phyloP scores from a whole-genome alignment of 2,797 vertebrate species.

The Gymnodraco acuticeps region DNA sequence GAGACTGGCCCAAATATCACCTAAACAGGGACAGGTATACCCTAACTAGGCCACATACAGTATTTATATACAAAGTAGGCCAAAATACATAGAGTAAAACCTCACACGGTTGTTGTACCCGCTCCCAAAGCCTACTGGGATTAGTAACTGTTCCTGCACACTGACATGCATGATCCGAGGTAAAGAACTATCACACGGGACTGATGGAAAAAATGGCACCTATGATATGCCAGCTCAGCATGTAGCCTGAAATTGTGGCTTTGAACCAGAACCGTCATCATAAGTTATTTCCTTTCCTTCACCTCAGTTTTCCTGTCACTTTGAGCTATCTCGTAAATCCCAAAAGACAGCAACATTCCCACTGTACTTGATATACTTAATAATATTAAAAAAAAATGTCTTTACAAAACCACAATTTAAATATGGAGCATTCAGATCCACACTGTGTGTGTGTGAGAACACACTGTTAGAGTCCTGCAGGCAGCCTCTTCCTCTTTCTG shows the following conservation, averaged over 20 bases:
- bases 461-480: conserved; percentile 38
- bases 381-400: too few relatives aligned
- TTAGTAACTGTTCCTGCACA: conserved; percentile 29
- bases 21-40: conserved; percentile 68
- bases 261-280: conserved; percentile 16
- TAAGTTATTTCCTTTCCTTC: conserved; percentile 24
- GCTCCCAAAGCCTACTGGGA: conserved; percentile 37
- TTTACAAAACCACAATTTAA: background rate
- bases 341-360: conserved; percentile 7
- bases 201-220: background rate
- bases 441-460: conserved; percentile 40
- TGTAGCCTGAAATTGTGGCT: conserved; percentile 23
- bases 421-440: conserved; percentile 14
- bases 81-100: conserved; percentile 63
- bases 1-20: conserved; percentile 68
- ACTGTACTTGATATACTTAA: background rate
- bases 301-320: conserved; percentile 15
- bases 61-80: conserved; percentile 76
- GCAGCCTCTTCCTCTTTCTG: conserved; percentile 59
- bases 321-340: conserved; percentile 11
- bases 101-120: conserved; percentile 30
- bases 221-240: conserved; percentile 53
- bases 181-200: conserved; percentile 4
- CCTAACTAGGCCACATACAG: conserved; percentile 71
- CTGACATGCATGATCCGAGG: conserved; percentile 22